Conservation (phyloP, 2,797 vertebrate species). For the Bradypodion ventrale region DNA sequence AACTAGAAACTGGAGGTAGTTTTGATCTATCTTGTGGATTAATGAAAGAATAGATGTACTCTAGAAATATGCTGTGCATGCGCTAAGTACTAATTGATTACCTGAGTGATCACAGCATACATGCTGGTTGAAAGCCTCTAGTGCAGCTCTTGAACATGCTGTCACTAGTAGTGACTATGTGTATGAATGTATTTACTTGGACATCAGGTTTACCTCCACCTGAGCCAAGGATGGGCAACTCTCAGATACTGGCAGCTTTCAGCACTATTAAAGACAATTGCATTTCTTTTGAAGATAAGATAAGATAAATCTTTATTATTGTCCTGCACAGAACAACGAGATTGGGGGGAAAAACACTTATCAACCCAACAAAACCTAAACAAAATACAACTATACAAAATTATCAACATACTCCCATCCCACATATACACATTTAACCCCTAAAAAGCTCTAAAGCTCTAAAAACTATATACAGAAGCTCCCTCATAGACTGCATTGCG, state of each 20-base stretch:
- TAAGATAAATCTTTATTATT: no score
- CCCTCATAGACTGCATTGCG: no score
- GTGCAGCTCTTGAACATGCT: no score
- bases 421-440: no score
- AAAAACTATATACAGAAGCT: no score
- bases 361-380: no score
- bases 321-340: no score
- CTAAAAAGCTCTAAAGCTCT: no score
- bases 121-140: neutral
- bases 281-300: rapidly evolving
- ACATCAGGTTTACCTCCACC: neutral
- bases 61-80: neutral
- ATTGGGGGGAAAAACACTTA: no score
- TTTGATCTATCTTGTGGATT: neutral
- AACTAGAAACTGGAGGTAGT: neutral
- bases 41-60: neutral
- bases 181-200: neutral
- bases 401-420: no score
- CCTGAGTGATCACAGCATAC: rapidly evolving
- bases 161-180: neutral
- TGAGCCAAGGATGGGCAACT: neutral
- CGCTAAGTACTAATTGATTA: neutral
- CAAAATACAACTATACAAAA: no score
- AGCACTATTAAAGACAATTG: neutral
- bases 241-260: neutral